Base-by-base conservation (phyloP, 2,888 invertebrate genomes). In the Apodemia duryi region DNA sequence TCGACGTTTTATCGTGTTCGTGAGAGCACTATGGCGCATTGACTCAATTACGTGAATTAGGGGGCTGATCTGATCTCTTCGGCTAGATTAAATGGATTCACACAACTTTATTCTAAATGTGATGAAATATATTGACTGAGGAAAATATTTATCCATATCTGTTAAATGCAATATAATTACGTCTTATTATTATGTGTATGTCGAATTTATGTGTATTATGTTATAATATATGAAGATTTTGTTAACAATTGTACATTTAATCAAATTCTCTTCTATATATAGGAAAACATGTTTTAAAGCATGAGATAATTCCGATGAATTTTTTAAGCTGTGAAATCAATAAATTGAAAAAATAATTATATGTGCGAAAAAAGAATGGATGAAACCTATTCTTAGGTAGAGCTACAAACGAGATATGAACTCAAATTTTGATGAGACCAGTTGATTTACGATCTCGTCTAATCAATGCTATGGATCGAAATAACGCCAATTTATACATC, bases 181-280 rank as follows among this genome's bases (percentile, higher is more conserved):
- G 28, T 57, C 54, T 52, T 28, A 57, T 54, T 54, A 54, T 57
- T 11, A 57, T 13, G 54, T 57, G 54, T 57, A 57, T 57, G 54
- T 11, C 29, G 7, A 32, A 57, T 57, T 57, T 57, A 32, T 32
- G 29, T 57, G 54, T 57, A 57, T 57, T 57, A 57, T 32, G 29
- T 57, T 57, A 32, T 57, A 32, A 32, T 57, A 57, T 35, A 54
- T 57, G 57, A 57, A 57, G 32, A 57, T 57, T 57, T 57, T 57
- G 57, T 57, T 57, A 57, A 21, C 29, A 6, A 32, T 57, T 57
- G 57, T 57, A 57, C 57, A 57, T 57, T 57, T 13, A 57, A 57
- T 57, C 57, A 29, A 13, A 57, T 57, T 54, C 11, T 9, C 13
- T 6, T 49, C n/a, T 49, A 13, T 13, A 11, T 13, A 49, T 49